Evolutionary conservation across 2,113 vertebrate species (phyloP), one percentile per base, ranked within the genome.

Genomic region (Gasterosteus aculeatus): DNA sequence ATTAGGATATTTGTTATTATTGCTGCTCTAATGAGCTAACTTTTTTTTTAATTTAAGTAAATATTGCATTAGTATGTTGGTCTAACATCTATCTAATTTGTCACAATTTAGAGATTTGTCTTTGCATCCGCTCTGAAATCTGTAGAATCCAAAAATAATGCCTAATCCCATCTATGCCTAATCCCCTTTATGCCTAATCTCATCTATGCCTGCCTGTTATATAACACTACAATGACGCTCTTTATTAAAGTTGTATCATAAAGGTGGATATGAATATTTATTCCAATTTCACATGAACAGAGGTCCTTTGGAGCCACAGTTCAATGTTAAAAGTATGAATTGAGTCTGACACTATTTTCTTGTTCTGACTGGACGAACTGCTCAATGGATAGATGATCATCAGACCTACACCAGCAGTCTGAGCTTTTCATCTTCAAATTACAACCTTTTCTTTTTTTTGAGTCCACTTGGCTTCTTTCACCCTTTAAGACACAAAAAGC

Each of bases 371-470:
- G 41, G 18, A n/a, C 8, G 53, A 41, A 49, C 51, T 14, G 42
- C 47, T 79, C 15, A 68, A 2, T 1, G 11, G 38, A 56, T 22
- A 19, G 39, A 74, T 39, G 64, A 69, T 57, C 46, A 69, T n/a
- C 44, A 44, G 35, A n/a, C 5, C 11, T 8, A 47, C 31, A 77
- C 16, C 0, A 69, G 22, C 19, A 46, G 35, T 59, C 69, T 22
- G 11, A n/a, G 22, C 22, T 35, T 29, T 5, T 68, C 7, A 60
- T 35, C 61, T 58, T 57, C 22, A 38, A 67, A 19, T 47, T 33
- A 26, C 7, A 22, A 29, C 7, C 31, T 26, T 26, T 26, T 26
- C 22, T 26, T 26, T 26, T 26, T 26, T 26, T 26, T 26, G 22
- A 26, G 22, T 26, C 22, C 22, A 26, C 22, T 26, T 26, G 22